Conservation (phyloP, 1,140 invertebrate genomes). For the Linepithema humile region DNA sequence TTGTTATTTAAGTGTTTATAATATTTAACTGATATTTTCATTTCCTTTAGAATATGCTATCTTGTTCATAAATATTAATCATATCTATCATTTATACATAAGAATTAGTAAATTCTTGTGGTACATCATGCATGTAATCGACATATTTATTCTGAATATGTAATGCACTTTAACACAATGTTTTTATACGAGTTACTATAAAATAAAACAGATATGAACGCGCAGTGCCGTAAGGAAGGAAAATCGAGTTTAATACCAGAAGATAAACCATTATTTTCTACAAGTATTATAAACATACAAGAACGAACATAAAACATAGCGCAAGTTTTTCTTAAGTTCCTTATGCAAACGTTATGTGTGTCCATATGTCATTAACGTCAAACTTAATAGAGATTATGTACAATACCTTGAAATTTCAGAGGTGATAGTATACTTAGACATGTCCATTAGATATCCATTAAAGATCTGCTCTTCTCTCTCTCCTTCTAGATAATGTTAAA, state of each 20-base stretch:
- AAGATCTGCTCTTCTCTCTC: no score
- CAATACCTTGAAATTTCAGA: not conserved
- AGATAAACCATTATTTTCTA: slow-evolving; percentile 17
- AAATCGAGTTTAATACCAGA: slow-evolving; percentile 9
- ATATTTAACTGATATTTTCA: not conserved
- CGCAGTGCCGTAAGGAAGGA: not conserved
- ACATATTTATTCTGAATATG: slow-evolving; percentile 44
- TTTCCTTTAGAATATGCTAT: not conserved
- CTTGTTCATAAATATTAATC: not conserved
- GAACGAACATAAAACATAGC: not conserved
- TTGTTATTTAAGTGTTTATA: not conserved
- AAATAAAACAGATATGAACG: slow-evolving; percentile 5
- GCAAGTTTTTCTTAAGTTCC: not conserved
- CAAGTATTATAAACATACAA: not conserved
- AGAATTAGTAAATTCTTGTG: slow-evolving; percentile 22
- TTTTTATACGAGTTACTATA: slow-evolving; percentile 6
- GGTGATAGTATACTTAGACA: not conserved
- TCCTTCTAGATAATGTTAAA: not conserved
- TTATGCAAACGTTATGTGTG: not conserved
- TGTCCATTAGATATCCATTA: not conserved
- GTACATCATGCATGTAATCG: slow-evolving; percentile 5
- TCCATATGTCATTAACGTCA: not conserved
- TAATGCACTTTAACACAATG: slow-evolving; percentile 29
- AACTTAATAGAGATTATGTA: not conserved
- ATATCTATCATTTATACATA: no score